phyloP scores from a whole-genome alignment of 2,797 vertebrate genomes.

The Characodon lateralis region DNA sequence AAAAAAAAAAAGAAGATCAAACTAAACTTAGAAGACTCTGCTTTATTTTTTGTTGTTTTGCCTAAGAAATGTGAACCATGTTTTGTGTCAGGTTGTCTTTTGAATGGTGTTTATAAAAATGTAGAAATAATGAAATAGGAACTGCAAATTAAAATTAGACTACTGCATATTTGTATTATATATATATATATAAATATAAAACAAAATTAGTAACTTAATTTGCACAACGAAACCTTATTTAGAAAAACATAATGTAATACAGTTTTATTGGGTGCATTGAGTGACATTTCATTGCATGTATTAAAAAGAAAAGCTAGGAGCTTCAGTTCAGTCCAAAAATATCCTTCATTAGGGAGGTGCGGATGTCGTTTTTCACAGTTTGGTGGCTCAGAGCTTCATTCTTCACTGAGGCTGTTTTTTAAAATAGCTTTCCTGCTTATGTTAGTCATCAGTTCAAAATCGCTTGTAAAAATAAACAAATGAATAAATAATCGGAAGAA shows the following conservation, averaged over 20 bases:
- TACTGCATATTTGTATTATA: background rate
- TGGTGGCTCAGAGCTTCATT: constrained; percentile 4
- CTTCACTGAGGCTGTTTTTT: background rate
- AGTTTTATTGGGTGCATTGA: background rate
- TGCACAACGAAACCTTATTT: background rate
- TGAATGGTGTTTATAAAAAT: background rate
- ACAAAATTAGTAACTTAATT: no score
- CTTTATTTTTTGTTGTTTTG: background rate
- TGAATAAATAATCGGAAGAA: background rate
- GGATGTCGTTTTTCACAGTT: constrained; percentile 5
- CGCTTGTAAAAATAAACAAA: constrained; percentile 3
- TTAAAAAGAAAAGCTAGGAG: background rate
- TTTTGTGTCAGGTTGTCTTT: background rate
- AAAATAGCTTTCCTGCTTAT: background rate
- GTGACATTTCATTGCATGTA: background rate
- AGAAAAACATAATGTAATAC: background rate
- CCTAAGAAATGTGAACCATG: background rate
- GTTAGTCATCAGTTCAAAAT: constrained; percentile 4
- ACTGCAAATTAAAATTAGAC: background rate
- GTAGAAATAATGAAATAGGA: background rate
- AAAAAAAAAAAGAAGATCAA: no score
- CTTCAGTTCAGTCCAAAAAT: background rate
- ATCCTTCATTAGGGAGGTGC: constrained; percentile 2
- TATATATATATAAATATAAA: no score
- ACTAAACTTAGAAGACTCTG: no score